These are phyloP conservation scores for Coregonus suidteri DNA, from an alignment of 2,797 vertebrate genomes.

Conservation along the genomic window DNA sequence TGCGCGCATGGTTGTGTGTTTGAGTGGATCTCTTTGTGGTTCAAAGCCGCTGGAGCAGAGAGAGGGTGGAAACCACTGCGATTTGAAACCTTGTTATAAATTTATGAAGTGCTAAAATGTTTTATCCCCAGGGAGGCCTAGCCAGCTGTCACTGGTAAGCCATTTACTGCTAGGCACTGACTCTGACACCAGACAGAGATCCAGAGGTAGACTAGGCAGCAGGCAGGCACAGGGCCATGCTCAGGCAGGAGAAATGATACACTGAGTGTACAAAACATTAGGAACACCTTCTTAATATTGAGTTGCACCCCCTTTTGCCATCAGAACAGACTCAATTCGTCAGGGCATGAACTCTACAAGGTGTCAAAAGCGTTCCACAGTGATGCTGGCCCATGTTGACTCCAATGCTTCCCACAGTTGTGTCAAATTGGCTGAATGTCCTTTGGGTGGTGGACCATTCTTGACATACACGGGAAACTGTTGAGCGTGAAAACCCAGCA, in stretches of 20 bases:
- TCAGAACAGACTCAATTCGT: too few species aligned
- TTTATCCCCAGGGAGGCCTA: conserved; percentile 86
- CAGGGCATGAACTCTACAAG: too few species aligned
- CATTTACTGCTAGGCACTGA: conserved; percentile 63
- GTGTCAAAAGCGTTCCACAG: too few species aligned
- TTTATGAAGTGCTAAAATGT: conserved; percentile 99
- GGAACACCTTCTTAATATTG: too few species aligned
- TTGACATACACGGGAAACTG: too few species aligned
- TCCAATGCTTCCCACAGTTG: too few species aligned
- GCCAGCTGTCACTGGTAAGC: conserved; percentile 87
- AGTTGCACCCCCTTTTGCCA: too few species aligned
- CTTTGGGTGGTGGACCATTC: too few species aligned
- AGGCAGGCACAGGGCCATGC: conserved; percentile 63
- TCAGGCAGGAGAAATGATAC: conserved; percentile 56
- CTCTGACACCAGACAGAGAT: conserved; percentile 48
- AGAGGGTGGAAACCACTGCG: conserved; percentile 84
- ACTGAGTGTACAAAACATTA: too few species aligned
- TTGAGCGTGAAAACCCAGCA: too few species aligned
- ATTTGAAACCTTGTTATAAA: conserved; percentile 99
- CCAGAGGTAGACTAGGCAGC: neutral
- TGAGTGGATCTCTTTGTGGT: conserved; percentile 47
- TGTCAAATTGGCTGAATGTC: too few species aligned
- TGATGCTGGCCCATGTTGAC: too few species aligned
- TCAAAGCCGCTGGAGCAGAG: conserved; percentile 76
- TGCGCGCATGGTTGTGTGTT: neutral